Conservation (phyloP, 2,113 vertebrate genomes). For the Amphilophus citrinellus region DNA sequence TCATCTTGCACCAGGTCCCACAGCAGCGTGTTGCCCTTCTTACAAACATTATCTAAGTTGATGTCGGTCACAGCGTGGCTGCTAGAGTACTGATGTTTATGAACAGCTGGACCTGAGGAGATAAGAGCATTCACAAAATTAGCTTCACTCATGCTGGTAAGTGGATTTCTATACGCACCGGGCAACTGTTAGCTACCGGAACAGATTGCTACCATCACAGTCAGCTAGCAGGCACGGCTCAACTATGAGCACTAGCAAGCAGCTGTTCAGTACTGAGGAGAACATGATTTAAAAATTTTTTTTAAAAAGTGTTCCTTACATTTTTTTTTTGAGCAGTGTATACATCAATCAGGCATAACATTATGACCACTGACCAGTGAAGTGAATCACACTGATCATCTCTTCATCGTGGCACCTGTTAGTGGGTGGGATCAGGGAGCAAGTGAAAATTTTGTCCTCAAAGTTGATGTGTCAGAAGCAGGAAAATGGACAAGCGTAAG, state of each 20-base stretch:
- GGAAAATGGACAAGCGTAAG: too few species aligned
- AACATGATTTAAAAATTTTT: too few species aligned
- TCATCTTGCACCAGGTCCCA: constrained; percentile 99
- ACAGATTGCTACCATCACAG: too few species aligned
- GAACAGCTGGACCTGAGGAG: constrained; percentile 91
- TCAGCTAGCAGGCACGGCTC: too few species aligned
- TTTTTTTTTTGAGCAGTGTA: too few species aligned
- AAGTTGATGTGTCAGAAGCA: too few species aligned
- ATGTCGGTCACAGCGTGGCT: constrained; percentile 95
- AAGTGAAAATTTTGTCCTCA: too few species aligned
- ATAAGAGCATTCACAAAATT: fast-evolving
- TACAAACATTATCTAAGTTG: constrained; percentile 99
- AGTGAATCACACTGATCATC: background rate
- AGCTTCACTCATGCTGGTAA: background rate
- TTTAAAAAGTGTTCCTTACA: too few species aligned
- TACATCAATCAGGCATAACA: background rate
- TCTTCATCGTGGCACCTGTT: background rate
- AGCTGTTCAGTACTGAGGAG: too few species aligned
- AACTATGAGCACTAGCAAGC: too few species aligned
- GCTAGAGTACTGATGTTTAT: constrained; percentile 95
- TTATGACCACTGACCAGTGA: background rate
- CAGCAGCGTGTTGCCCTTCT: constrained; percentile 97
- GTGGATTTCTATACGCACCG: background rate
- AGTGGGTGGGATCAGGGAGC: background rate
- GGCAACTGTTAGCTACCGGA: too few species aligned